phyloP scores from a whole-genome alignment of 2,797 vertebrate species.

The Scomberomorus guttatus region DNA sequence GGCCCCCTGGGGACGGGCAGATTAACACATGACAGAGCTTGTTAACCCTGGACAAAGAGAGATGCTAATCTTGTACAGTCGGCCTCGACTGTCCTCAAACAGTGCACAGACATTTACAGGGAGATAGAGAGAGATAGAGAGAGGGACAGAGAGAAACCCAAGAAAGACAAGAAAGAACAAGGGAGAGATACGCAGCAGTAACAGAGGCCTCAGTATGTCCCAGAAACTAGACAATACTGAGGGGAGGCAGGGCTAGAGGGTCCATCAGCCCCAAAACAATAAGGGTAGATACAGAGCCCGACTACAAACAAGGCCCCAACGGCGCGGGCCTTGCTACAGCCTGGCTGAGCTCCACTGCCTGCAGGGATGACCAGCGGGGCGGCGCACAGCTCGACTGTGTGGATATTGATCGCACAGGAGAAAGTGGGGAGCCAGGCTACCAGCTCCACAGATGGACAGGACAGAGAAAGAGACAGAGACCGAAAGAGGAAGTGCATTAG shows the following conservation, averaged over 20 bases:
- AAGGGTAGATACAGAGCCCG: slow-evolving; percentile 39
- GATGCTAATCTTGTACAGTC: slow-evolving; percentile 84
- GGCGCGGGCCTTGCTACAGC: slow-evolving; percentile 26
- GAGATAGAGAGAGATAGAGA: neutral
- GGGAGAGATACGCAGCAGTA: slow-evolving; percentile 45
- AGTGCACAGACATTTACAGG: slow-evolving; percentile 21
- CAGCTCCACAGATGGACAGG: slow-evolving; percentile 68
- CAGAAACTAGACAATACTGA: slow-evolving; percentile 74
- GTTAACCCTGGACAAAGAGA: slow-evolving; percentile 88
- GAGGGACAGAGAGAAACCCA: slow-evolving; percentile 34
- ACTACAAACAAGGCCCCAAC: slow-evolving; percentile 58
- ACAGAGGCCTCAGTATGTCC: slow-evolving; percentile 71
- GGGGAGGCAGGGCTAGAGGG: slow-evolving; percentile 48
- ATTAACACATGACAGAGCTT: slow-evolving; percentile 86
- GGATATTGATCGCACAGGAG: slow-evolving; percentile 77
- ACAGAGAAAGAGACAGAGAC: slow-evolving; percentile 37
- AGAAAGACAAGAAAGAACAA: slow-evolving; percentile 50
- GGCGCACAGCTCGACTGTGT: slow-evolving; percentile 49
- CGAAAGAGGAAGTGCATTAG: slow-evolving; percentile 80
- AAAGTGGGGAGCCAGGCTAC: slow-evolving; percentile 62
- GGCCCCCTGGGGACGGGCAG: slow-evolving; percentile 72
- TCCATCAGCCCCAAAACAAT: slow-evolving; percentile 65
- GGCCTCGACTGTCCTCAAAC: slow-evolving; percentile 66
- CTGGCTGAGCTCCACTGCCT: slow-evolving; percentile 56
- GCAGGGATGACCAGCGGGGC: slow-evolving; percentile 64